A percentile compares a stretch with the other conserved stretches of the same genome.
phyloP scores from a whole-genome alignment of 1,140 invertebrate species.

The Heliothis subflexa region DNA sequence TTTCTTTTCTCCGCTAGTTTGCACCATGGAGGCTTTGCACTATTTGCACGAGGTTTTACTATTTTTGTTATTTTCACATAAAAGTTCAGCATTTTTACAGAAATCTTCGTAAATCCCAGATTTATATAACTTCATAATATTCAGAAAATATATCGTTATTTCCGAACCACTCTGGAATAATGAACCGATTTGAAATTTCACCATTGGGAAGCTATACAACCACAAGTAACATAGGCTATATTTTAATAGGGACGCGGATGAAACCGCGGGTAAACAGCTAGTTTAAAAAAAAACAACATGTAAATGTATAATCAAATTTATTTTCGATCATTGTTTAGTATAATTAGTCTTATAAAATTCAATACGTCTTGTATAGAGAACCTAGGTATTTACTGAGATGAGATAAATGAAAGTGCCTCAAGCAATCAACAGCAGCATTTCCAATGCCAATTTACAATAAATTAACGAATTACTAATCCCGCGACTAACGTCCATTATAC shows the following conservation, averaged over 20 bases:
- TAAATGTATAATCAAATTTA: slow-evolving; percentile 60
- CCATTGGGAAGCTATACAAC: no score
- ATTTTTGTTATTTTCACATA: background rate
- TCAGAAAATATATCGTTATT: no score
- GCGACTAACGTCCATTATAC: slow-evolving; percentile 21
- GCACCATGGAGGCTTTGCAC: background rate
- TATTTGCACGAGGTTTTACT: background rate
- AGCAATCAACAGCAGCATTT: slow-evolving; percentile 63
- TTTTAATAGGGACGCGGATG: no score
- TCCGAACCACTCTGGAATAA: no score
- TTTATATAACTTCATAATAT: background rate
- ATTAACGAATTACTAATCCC: slow-evolving; percentile 49
- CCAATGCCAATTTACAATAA: slow-evolving; percentile 65
- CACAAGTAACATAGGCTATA: no score
- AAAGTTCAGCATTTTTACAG: background rate
- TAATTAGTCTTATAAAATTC: slow-evolving; percentile 82
- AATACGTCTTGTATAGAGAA: slow-evolving; percentile 69
- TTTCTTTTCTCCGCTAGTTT: background rate
- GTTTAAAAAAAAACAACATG: slow-evolving; percentile 50
- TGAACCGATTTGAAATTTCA: no score
- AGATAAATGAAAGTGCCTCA: slow-evolving; percentile 51
- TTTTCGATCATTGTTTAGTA: slow-evolving; percentile 71
- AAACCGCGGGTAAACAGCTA: no score
- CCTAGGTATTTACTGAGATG: slow-evolving; percentile 57
- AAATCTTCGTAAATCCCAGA: no score